A percentile compares a stretch with the other conserved stretches of the same genome.
Evolutionary conservation across 2,113 vertebrate genomes (phyloP).

Genomic region (Edolisoma coerulescens): DNA sequence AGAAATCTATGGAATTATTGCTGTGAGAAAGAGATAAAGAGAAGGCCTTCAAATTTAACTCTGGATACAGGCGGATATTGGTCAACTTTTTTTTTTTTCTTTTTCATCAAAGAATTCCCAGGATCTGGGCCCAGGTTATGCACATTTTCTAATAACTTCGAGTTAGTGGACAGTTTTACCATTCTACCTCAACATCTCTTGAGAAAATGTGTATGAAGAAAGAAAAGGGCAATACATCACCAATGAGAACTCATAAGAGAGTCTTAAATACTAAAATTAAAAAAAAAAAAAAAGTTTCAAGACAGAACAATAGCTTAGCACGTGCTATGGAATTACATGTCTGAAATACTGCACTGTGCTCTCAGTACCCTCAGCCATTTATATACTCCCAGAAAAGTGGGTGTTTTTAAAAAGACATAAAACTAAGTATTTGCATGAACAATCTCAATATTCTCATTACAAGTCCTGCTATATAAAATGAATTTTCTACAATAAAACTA

Average conservation of each 20-base stretch:
- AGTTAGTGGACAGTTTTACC: background rate
- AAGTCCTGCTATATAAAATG: background rate
- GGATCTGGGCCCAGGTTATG: background rate
- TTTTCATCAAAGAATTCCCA: background rate
- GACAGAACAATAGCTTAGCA: background rate
- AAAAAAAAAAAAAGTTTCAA: background rate
- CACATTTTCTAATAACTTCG: background rate
- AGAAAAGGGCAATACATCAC: background rate
- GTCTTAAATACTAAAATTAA: background rate
- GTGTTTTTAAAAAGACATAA: background rate
- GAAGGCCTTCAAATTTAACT: background rate
- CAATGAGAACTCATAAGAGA: background rate
- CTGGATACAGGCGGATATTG: background rate
- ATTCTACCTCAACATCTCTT: background rate
- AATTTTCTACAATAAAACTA: background rate
- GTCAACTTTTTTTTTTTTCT: background rate
- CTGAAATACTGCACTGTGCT: background rate
- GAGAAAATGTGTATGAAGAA: background rate
- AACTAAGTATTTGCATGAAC: background rate
- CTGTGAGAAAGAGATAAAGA: background rate
- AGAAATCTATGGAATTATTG: background rate
- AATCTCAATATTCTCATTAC: background rate
- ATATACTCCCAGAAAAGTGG: background rate
- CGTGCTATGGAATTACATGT: background rate
- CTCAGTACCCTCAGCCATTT: background rate